Base-by-base conservation (phyloP, 1,140 invertebrate genomes). In the Conus betulinus region DNA sequence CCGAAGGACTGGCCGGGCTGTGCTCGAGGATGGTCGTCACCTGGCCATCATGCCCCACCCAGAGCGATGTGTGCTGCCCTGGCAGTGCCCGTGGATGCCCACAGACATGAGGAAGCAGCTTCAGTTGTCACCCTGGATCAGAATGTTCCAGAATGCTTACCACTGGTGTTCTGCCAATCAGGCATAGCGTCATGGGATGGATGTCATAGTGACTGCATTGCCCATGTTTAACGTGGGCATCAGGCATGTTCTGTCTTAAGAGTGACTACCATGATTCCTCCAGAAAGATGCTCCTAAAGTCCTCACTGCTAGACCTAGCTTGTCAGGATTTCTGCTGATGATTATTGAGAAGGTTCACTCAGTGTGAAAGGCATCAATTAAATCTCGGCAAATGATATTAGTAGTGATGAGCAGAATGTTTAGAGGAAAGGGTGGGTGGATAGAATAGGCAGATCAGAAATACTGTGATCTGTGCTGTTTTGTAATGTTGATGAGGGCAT, bases 41-140 rank as follows among this genome's bases (percentile, higher is more conserved):
- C 96, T 99, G 88, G 99, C 98, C 0, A 97, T 99, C 96, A 99
- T 99, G 99, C 99, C 99, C 20, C 99, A 99, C 96, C 99, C 99
- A 0, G 99, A 99, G 95, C 96, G 99, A 27, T 94, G 93, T 90
- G 92, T 94, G 76, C 88, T 94, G 89, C 88, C 93, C 1, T 95
- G 95, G 95, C 95, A 95, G 89, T 95, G 94, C 88, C 93, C 95
- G 0, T 95, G 94, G 94, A 94, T 94, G 92, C 94, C 94, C 17
- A 91, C 95, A 20, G 91, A 91, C 23, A 92, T 92, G 89, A 96
- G 96, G 96, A 86, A 91, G 27, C 95, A 95, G 84, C 93, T 93
- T 55, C 92, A 96, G 89, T 96, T 95, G 53, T 97, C 98, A 53
- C 98, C 99, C 0, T 99, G 99, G 99, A 96, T 98, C 84, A 96